Evolutionary conservation across 2,888 invertebrate species (phyloP).

Genomic region (Lasioglossum oenotherae): DNA sequence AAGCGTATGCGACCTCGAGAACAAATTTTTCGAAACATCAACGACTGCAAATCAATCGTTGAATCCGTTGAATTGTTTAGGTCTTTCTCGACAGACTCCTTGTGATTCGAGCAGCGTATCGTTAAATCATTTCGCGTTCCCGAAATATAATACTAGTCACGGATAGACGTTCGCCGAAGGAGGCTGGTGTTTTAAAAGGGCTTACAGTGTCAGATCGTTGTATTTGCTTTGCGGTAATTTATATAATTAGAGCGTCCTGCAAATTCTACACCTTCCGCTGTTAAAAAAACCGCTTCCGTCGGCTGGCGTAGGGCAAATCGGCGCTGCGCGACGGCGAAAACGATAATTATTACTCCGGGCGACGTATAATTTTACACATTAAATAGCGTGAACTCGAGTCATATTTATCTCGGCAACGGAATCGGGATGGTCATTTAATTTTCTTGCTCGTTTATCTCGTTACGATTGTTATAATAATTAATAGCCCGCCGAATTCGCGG

Average conservation of each 20-base stretch:
- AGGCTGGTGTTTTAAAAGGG: background rate
- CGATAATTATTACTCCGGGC: slow-evolving; percentile 19
- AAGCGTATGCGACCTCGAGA: too few species aligned
- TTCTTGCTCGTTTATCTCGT: slow-evolving; percentile 19
- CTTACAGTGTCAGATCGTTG: background rate
- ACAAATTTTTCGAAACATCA: too few species aligned
- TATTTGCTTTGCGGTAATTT: slow-evolving; percentile 16
- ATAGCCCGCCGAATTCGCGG: slow-evolving; percentile 15
- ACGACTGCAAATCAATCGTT: background rate
- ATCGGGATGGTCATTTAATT: slow-evolving; percentile 32
- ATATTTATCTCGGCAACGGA: slow-evolving; percentile 14
- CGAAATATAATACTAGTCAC: background rate
- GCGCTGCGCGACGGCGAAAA: background rate
- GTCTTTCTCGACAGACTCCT: background rate
- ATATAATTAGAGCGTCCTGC: slow-evolving; percentile 25
- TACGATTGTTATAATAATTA: slow-evolving; percentile 24
- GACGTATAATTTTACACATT: slow-evolving; percentile 28
- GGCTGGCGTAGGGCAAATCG: background rate
- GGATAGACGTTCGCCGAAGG: background rate
- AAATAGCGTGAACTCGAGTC: background rate
- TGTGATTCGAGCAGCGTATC: background rate
- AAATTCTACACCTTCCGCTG: slow-evolving; percentile 10
- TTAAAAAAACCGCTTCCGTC: slow-evolving; percentile 28
- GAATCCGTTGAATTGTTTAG: background rate
- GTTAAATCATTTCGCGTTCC: background rate